A percentile compares a stretch with the other conserved stretches of the same genome.
phyloP scores from a whole-genome alignment of 2,113 vertebrate genomes.

The Myotis yumanensis region DNA sequence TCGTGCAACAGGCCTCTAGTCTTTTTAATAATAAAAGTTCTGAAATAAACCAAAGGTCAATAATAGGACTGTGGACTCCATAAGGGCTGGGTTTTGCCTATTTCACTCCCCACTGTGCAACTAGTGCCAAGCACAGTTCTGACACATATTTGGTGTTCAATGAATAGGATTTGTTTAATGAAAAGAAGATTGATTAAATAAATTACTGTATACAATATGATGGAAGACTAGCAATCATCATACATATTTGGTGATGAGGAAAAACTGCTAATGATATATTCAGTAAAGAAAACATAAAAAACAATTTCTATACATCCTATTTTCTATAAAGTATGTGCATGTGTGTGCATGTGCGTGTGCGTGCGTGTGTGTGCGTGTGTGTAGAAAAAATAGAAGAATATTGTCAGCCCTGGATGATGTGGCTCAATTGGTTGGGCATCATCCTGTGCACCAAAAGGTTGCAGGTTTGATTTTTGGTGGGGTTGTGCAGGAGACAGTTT shows the following conservation, averaged over 20 bases:
- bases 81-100: background rate
- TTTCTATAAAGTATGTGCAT: background rate
- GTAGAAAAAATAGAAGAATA: background rate
- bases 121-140: background rate
- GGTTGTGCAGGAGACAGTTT: no score
- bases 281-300: background rate
- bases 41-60: background rate
- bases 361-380: no score
- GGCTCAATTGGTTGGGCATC: background rate
- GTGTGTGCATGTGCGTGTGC: background rate
- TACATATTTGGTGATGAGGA: background rate
- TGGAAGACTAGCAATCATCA: background rate
- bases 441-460: background rate
- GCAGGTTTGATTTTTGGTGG: background rate
- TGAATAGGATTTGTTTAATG: background rate
- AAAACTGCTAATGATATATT: background rate
- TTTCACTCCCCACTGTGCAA: background rate
- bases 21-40: constrained; percentile 1
- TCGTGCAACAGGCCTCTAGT: no score
- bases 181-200: background rate
- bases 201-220: background rate
- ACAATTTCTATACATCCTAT: background rate
- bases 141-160: background rate
- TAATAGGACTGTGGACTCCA: background rate
- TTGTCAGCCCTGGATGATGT: background rate